Conservation (phyloP, 2,888 invertebrate genomes). For the Crossocerus cetratus region DNA sequence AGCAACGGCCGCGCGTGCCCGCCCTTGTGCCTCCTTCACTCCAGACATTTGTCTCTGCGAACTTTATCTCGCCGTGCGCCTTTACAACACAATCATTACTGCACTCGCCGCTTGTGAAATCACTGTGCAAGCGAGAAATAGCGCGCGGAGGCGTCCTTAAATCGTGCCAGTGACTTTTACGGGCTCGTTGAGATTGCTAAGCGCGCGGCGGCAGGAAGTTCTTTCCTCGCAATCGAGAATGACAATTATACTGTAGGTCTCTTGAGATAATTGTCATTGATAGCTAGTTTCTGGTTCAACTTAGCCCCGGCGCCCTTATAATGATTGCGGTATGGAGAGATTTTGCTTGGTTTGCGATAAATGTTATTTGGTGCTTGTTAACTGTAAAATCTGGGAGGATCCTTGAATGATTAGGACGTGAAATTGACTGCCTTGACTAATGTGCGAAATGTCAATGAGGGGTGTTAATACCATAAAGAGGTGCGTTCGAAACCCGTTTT, state of each 20-base stretch:
- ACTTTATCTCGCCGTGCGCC: constrained; percentile 13
- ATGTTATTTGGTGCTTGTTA: no score
- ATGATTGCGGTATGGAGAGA: no score
- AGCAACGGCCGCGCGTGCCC: no score
- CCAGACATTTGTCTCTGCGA: constrained; percentile 30
- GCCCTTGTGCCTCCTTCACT: constrained; percentile 14
- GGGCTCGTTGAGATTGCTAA: constrained; percentile 11
- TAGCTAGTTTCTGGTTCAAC: no score
- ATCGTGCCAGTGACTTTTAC: constrained; percentile 14
- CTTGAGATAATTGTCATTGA: no score
- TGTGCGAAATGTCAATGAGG: constrained; percentile 35
- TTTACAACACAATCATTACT: constrained; percentile 8
- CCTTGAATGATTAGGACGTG: no score
- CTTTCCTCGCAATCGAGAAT: not conserved
- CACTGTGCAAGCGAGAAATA: not conserved
- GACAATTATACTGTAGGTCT: not conserved
- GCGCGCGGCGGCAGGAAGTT: not conserved
- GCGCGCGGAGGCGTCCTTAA: constrained; percentile 6
- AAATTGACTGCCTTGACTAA: constrained; percentile 1
- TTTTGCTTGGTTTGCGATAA: no score
- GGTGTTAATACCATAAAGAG: constrained; percentile 48
- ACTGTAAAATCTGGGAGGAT: no score
- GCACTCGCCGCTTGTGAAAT: constrained; percentile 8
- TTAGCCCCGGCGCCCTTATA: no score
- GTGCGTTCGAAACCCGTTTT: constrained; percentile 58